Conservation (phyloP, 2,888 invertebrate species). For the Penaeus monodon region DNA sequence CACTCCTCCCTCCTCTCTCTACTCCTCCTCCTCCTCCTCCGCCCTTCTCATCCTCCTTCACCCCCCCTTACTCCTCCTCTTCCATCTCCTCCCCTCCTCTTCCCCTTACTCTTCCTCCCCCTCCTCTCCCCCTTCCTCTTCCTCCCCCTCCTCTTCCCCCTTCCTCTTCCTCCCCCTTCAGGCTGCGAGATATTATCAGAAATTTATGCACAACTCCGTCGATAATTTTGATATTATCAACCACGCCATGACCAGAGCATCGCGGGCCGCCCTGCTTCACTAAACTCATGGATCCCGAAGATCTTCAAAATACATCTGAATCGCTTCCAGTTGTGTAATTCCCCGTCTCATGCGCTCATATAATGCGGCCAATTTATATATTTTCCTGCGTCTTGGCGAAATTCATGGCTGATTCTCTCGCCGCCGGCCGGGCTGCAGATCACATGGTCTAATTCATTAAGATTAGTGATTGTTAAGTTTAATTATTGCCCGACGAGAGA, state of each 20-base stretch:
- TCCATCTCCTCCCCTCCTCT: background rate
- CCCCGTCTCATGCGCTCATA: background rate
- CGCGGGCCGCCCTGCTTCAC: conserved; percentile 7
- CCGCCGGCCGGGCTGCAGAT: background rate
- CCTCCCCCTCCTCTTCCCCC: background rate
- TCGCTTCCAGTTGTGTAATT: conserved; percentile 22
- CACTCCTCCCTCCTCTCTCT: too few species aligned
- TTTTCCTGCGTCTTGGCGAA: too few species aligned
- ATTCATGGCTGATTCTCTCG: background rate
- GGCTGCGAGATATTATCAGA: conserved; percentile 7
- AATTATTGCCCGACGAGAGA: too few species aligned
- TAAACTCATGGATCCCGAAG: background rate
- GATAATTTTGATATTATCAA: conserved; percentile 32
- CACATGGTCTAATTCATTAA: too few species aligned
- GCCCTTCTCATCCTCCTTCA: background rate
- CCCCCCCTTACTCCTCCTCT: background rate
- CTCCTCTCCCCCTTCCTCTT: background rate
- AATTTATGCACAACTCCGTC: conserved; percentile 7
- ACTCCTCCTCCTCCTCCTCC: background rate
- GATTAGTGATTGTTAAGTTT: too few species aligned
- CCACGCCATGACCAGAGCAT: background rate
- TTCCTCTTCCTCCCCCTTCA: too few species aligned
- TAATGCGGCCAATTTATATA: conserved; percentile 1
- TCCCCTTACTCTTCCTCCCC: background rate
- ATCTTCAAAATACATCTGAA: conserved; percentile 17